Evolutionary conservation across 2,797 vertebrate genomes (phyloP).

Genomic region (Knipowitschia caucasica): DNA sequence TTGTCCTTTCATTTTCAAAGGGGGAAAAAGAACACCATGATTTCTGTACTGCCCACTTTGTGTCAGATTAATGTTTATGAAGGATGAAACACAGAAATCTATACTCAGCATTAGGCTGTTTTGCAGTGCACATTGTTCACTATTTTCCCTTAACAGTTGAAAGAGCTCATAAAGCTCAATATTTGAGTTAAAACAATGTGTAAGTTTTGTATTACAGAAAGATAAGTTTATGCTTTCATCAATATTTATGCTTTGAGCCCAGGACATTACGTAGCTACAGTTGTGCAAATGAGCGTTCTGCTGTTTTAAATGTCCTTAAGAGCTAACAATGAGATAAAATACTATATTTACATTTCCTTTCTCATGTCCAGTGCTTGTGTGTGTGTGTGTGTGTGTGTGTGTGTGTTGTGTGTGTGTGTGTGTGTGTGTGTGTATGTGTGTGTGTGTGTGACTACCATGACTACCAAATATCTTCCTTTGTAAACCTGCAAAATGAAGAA

Average conservation of each 20-base stretch:
- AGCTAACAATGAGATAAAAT: constrained; percentile 43
- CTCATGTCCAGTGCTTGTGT: too few relatives aligned
- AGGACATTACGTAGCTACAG: constrained; percentile 37
- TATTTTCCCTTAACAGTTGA: constrained; percentile 1
- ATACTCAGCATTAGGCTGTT: constrained; percentile 10
- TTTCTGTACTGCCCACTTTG: constrained; percentile 56
- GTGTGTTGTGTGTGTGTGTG: too few relatives aligned
- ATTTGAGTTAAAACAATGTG: constrained; percentile 27
- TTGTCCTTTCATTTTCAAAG: constrained; percentile 18
- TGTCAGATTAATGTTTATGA: constrained; percentile 44
- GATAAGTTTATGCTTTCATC: constrained; percentile 43
- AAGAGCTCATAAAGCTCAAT: constrained; percentile 10
- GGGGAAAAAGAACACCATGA: constrained; percentile 24
- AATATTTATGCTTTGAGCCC: constrained; percentile 47
- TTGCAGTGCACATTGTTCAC: constrained; percentile 9
- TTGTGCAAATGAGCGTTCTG: constrained; percentile 50
- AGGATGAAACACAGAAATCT: constrained; percentile 31
- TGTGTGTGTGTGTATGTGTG: too few relatives aligned
- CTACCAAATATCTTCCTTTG: not conserved
- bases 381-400: too few relatives aligned
- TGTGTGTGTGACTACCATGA: not conserved
- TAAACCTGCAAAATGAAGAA: not conserved
- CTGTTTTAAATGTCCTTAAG: constrained; percentile 44
- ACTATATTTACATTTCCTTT: not conserved
- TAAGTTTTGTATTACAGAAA: constrained; percentile 37